Evolutionary conservation across 2,797 vertebrate genomes (phyloP).

Genomic region (Pseudochirops corinnae): DNA sequence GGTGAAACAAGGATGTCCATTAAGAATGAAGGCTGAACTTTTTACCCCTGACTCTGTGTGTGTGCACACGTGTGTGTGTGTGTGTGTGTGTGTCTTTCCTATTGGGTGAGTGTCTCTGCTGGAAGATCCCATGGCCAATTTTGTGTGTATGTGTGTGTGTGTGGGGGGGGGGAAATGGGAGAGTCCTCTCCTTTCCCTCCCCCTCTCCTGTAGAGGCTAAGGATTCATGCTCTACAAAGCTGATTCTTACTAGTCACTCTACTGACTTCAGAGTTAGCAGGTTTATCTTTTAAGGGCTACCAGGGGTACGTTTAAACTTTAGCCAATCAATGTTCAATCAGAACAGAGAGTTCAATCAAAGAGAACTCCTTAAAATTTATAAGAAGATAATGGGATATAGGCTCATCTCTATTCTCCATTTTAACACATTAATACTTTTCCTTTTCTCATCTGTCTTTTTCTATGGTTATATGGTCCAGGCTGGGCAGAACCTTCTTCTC

Average conservation of each 20-base stretch:
- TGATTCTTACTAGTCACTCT: not conserved
- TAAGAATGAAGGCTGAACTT: not conserved
- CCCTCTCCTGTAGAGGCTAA: not conserved
- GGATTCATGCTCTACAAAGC: not conserved
- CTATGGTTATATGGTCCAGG: not conserved
- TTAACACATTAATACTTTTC: not conserved
- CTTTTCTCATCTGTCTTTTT: not conserved
- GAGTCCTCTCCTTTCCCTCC: not conserved
- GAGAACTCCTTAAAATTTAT: not conserved
- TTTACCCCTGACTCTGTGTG: not conserved
- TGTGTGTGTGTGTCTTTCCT: not conserved
- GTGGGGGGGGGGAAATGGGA: not conserved
- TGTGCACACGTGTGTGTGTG: too few relatives aligned
- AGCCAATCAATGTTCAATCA: not conserved
- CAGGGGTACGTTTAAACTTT: not conserved
- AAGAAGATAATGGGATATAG: not conserved
- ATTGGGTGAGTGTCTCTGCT: not conserved
- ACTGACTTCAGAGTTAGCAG: not conserved
- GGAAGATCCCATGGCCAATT: not conserved
- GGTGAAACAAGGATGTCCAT: too few relatives aligned
- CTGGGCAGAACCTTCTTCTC: not conserved
- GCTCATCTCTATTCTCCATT: not conserved
- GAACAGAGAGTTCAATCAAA: not conserved
- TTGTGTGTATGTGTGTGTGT: too few relatives aligned
- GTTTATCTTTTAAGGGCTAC: not conserved